These are phyloP conservation scores for Pseudorhiza aurosa DNA, from an alignment of 30 jellyfish, hydroid and myxozoan genomes.

Conservation along the genomic window DNA sequence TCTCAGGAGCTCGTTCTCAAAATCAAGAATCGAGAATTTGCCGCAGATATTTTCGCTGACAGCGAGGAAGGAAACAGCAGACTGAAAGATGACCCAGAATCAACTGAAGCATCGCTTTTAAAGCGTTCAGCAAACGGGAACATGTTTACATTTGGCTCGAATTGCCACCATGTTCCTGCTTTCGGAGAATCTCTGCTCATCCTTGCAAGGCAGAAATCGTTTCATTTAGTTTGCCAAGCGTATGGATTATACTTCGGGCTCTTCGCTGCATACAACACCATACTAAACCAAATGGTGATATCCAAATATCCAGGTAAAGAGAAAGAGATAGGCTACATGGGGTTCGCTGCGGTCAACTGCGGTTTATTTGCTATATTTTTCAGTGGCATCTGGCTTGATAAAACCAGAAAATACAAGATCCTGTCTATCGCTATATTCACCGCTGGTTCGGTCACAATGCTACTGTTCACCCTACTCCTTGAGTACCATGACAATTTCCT, in stretches of 20 bases:
- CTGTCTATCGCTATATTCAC: slow-evolving; percentile 49
- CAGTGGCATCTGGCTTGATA: slow-evolving; percentile 93
- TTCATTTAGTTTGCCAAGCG: slow-evolving; percentile 83
- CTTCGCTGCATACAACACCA: slow-evolving; percentile 78
- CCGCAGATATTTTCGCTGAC: neutral
- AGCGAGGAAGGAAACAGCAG: neutral
- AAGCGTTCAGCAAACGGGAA: neutral
- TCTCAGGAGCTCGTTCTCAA: slow-evolving; percentile 70
- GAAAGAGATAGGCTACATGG: slow-evolving; percentile 91
- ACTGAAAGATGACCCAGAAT: neutral
- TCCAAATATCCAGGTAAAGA: slow-evolving; percentile 75
- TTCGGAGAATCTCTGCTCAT: slow-evolving; percentile 55
- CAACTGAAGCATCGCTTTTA: neutral
- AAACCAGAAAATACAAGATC: slow-evolving; percentile 62
- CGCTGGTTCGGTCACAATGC: slow-evolving; percentile 49
- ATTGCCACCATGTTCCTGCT: slow-evolving; percentile 7
- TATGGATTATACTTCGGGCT: slow-evolving; percentile 84
- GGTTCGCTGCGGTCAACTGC: slow-evolving; percentile 66
- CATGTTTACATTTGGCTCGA: neutral
- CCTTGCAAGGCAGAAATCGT: slow-evolving; percentile 60
- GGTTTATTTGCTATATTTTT: slow-evolving; percentile 87
- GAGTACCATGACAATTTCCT: slow-evolving; percentile 64
- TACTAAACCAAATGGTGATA: slow-evolving; percentile 78
- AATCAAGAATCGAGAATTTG: neutral
- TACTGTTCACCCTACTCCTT: slow-evolving; percentile 73